Conservation (phyloP, 2,797 vertebrate species). For the Gadopsis bispinosus region DNA sequence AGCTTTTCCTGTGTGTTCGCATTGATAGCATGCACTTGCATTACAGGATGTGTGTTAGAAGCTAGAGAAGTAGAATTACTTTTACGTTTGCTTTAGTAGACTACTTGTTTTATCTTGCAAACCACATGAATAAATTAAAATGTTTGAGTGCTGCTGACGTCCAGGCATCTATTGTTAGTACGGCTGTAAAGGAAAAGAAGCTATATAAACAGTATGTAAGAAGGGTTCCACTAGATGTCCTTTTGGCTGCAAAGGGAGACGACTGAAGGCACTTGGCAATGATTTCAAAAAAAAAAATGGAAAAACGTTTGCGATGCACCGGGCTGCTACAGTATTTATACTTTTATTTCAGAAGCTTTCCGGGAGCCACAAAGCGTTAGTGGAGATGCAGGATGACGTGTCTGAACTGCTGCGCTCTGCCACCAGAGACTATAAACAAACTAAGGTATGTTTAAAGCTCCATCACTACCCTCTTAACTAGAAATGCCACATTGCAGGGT, state of each 20-base stretch:
- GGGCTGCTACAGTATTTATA: slow-evolving; percentile 24
- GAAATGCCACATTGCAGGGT: background rate
- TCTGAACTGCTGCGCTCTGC: slow-evolving; percentile 90
- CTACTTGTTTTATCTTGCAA: slow-evolving; percentile 38
- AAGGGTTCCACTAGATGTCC: slow-evolving; percentile 8
- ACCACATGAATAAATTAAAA: slow-evolving; percentile 76
- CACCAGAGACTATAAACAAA: slow-evolving; percentile 87
- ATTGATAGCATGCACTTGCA: slow-evolving; percentile 5
- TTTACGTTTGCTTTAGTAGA: slow-evolving; percentile 50
- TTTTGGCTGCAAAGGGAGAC: slow-evolving; percentile 16
- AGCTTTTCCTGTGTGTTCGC: slow-evolving; percentile 46
- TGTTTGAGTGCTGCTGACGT: slow-evolving; percentile 58
- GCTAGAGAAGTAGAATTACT: slow-evolving; percentile 25
- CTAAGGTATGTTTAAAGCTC: slow-evolving; percentile 85
- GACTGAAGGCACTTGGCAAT: background rate
- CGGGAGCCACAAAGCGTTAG: slow-evolving; percentile 95
- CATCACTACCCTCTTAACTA: background rate
- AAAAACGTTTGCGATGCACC: slow-evolving; percentile 22
- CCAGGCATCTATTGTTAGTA: slow-evolving; percentile 47
- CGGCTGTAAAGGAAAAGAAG: slow-evolving; percentile 40
- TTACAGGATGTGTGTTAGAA: slow-evolving; percentile 25
- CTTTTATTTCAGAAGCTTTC: slow-evolving; percentile 91
- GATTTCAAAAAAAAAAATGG: slow-evolving; percentile 15
- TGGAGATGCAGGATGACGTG: slow-evolving; percentile 97
- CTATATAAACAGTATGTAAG: slow-evolving; percentile 30